Evolutionary conservation across 2,888 invertebrate genomes (phyloP), one percentile per base, ranked within the genome.

Genomic region (Drosophila subquinaria): DNA sequence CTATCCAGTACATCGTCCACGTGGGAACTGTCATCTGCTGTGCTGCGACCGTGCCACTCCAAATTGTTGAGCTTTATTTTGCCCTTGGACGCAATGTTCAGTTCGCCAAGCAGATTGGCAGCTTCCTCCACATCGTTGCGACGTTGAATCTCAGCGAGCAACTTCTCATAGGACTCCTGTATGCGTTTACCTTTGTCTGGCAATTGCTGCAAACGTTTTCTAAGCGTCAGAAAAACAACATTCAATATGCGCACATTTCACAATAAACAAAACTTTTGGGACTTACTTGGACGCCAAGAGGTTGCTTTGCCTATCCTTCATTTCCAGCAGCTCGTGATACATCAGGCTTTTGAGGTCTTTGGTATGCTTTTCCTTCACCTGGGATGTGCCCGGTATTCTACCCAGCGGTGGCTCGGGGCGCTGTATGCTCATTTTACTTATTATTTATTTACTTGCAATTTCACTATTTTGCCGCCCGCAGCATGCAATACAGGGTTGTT

Each of bases 131-230:
- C 79, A 71, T 92, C 86, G 23, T 87, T 69, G 0, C 92, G 92
- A 1, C 82, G 76, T 23, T 84, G 69, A 17, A 93, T 69, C 69
- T 93, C 93, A 1, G 69, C 76, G 3, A 86, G 40, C n/a, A 93
- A 76, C 51, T 88, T 90, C 0, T 89, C 82, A 50, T 90, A 90
- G 13, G 91, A 88, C 17, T 89, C 88, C 53, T 89, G 85, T 13
- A 93, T 89, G 3, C 92, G 91, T 60, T 90, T 83, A 0, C 93
- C 93, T 57, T 93, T 92, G 55, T 93, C 93, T 0, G 93, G 92
- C 57, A 93, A 69, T 27, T 77, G 87, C 9, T 80, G 71, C 23
- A 91, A 42, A 3, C 87, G 73, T 38, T 78, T 78, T 72, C 92
- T 93, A 27, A 10, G 20, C n/a, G 2, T 36, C 51, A 27, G 35